Evolutionary conservation across 2,888 invertebrate species (phyloP).

Genomic region (Eurytoma californica): DNA sequence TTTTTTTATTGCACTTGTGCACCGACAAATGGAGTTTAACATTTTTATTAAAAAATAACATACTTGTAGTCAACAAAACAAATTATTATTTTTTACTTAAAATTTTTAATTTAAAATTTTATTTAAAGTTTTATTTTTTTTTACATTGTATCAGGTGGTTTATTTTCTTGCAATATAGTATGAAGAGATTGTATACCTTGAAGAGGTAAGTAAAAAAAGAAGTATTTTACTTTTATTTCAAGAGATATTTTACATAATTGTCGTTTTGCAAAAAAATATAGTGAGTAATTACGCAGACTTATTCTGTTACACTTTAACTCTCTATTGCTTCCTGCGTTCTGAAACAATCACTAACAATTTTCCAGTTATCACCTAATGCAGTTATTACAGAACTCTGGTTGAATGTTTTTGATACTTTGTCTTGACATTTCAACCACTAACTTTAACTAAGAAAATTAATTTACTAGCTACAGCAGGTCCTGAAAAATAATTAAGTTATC

Average conservation of each 20-base stretch:
- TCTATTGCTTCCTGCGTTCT: slow-evolving; percentile 81
- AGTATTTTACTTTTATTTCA: too few relatives aligned
- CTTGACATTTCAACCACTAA: slow-evolving; percentile 86
- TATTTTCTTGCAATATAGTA: too few relatives aligned
- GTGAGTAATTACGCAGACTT: not conserved
- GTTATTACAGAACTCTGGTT: slow-evolving; percentile 92
- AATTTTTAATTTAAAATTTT: too few relatives aligned
- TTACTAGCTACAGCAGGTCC: slow-evolving; percentile 87
- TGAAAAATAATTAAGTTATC: slow-evolving; percentile 60
- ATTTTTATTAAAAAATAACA: too few relatives aligned
- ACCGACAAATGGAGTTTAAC: too few relatives aligned
- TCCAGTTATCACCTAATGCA: slow-evolving; percentile 93
- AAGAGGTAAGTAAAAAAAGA: too few relatives aligned
- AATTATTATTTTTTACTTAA: too few relatives aligned
- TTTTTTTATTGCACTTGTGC: not conserved
- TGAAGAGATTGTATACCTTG: too few relatives aligned
- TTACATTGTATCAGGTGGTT: too few relatives aligned
- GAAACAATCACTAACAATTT: slow-evolving; percentile 93
- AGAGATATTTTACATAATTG: not conserved
- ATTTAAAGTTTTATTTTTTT: too few relatives aligned
- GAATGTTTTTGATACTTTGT: slow-evolving; percentile 81
- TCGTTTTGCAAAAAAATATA: not conserved
- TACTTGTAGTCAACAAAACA: too few relatives aligned
- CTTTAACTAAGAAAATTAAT: slow-evolving; percentile 88
- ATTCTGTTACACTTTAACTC: not conserved